phyloP scores from a whole-genome alignment of 2,888 invertebrate species.

The Coenonympha glycerion region DNA sequence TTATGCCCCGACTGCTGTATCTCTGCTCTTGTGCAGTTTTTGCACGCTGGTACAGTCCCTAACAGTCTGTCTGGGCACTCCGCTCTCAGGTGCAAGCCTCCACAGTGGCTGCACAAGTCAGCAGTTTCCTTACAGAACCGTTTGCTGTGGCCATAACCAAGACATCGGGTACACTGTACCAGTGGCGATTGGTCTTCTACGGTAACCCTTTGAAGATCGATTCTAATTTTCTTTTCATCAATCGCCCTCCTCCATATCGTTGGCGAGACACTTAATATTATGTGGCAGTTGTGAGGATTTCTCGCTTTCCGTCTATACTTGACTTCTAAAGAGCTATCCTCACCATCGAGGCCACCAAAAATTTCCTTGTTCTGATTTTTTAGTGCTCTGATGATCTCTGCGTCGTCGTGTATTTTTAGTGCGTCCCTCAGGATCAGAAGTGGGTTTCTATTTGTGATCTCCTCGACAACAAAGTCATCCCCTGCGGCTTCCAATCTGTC shows the following conservation, averaged over 20 bases:
- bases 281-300: too few relatives aligned
- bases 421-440: conserved; percentile 15
- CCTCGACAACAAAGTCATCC: background rate
- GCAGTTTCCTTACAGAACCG: conserved; percentile 2
- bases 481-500: background rate
- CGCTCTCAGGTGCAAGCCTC: background rate
- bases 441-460: conserved; percentile 16
- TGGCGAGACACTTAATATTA: too few relatives aligned
- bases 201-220: too few relatives aligned
- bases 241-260: too few relatives aligned
- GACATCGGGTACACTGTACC: background rate
- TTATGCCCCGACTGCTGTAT: too few relatives aligned
- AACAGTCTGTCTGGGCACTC: background rate
- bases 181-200: background rate
- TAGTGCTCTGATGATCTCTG: conserved; percentile 16
- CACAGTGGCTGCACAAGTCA: conserved; percentile 17
- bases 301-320: too few relatives aligned
- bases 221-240: too few relatives aligned
- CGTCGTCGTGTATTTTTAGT: background rate
- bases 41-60: background rate
- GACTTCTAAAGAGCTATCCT: too few relatives aligned
- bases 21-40: too few relatives aligned
- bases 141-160: conserved; percentile 1
- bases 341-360: too few relatives aligned
- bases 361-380: conserved; percentile 8